Percentiles rank a stretch among this genome's conserved stretches.
Evolutionary conservation across 2,888 invertebrate genomes (phyloP).

Genomic region (Patella caerulea): DNA sequence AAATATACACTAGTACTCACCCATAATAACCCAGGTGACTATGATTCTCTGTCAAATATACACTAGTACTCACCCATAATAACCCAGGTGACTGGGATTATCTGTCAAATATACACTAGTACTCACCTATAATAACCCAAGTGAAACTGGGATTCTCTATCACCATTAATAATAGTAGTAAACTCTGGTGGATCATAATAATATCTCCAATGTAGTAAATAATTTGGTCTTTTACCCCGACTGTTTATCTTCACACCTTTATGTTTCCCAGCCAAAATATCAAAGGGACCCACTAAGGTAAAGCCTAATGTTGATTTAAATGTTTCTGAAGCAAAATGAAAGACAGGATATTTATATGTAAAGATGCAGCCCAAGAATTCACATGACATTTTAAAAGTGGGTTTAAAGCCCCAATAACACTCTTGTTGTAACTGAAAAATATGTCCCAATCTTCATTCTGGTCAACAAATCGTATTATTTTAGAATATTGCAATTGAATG

Average conservation of each 20-base stretch:
- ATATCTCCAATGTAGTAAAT: slow-evolving; percentile 89
- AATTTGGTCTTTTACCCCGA: slow-evolving; percentile 74
- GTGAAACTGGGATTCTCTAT: slow-evolving; percentile 82
- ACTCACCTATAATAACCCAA: slow-evolving; percentile 86
- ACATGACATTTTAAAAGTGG: too few species aligned
- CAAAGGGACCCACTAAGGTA: slow-evolving; percentile 88
- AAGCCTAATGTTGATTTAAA: slow-evolving; percentile 79
- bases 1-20: slow-evolving; percentile 66
- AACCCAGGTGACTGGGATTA: slow-evolving; percentile 88
- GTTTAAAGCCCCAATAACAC: too few species aligned
- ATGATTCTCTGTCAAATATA: slow-evolving; percentile 76
- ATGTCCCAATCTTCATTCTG: too few species aligned
- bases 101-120: slow-evolving; percentile 74
- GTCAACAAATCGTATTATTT: too few species aligned
- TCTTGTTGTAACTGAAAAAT: too few species aligned
- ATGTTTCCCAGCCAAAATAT: slow-evolving; percentile 77
- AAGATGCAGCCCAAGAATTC: too few species aligned
- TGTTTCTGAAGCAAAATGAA: slow-evolving; percentile 73
- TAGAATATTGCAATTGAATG: too few species aligned
- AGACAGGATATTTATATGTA: too few species aligned
- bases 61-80: slow-evolving; percentile 78
- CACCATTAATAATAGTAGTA: slow-evolving; percentile 76
- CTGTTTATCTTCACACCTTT: slow-evolving; percentile 55
- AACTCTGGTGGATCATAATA: slow-evolving; percentile 96
- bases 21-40: slow-evolving; percentile 91